Base-by-base conservation (phyloP, 2,888 invertebrate genomes). In the Clusia tigrina region DNA sequence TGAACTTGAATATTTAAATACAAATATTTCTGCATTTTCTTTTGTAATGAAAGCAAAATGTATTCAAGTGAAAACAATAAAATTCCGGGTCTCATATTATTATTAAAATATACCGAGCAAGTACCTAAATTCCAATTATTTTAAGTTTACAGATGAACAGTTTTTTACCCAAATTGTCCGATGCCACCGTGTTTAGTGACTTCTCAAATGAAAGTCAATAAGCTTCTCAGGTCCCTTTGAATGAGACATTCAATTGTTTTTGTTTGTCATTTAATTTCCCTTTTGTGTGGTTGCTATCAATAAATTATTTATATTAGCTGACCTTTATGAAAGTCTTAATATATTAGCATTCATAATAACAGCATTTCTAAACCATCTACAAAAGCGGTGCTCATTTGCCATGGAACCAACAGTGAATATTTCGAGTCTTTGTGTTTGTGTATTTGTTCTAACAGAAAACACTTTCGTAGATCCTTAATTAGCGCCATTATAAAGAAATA, bases 101-200 rank as follows among this genome's bases (percentile, higher is more conserved):
- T n/a, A n/a, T n/a, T n/a, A n/a, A n/a, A n/a, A n/a, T n/a, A n/a
- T n/a, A n/a, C n/a, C n/a, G n/a, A n/a, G n/a, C n/a, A n/a, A n/a
- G 9, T 5, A 15, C n/a, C n/a, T 42, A 42, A 42, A 15, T 42
- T 42, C n/a, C 42, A 3, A 42, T 42, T 42, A 5, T n/a, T 42
- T 42, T 42, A 10, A 32, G 42, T 42, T 42, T n/a, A 42, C 42
- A 42, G 42, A n/a, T 42, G 42, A 42, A 42, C n/a, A 42, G n/a
- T 15, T 42, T 42, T n/a, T 42, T n/a, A 42, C 6, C 42, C 42
- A 6, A 42, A 32, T 5, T 32, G 5, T 5, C 32, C 32, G 12
- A 10, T 3, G 42, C 3, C 42, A 42, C 9, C 42, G 42, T n/a
- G n/a, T n/a, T n/a, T n/a, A n/a, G n/a, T n/a, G n/a, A n/a, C n/a